Evolutionary conservation across 2,888 invertebrate genomes (phyloP).

Genomic region (Empis livida): DNA sequence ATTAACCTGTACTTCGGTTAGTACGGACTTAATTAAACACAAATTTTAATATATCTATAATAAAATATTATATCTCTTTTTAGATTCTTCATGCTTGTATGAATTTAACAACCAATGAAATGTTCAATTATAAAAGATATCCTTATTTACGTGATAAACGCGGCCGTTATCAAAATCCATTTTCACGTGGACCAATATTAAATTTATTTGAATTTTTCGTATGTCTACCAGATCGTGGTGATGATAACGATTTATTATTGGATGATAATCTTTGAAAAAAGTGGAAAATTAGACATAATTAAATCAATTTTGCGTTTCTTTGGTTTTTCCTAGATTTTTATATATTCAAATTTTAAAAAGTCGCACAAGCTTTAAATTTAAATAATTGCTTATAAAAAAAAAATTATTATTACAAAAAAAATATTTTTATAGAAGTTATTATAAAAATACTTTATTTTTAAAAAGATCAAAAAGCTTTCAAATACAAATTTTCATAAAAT

Average conservation of each 20-base stretch:
- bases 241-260: constrained; percentile 57
- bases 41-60: not conserved
- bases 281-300: constrained; percentile 1
- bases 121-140: constrained; percentile 87
- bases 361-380: too few relatives aligned
- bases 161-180: constrained; percentile 82
- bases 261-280: constrained; percentile 44
- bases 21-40: too few relatives aligned
- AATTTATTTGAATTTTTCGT: constrained; percentile 86
- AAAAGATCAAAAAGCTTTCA: too few relatives aligned
- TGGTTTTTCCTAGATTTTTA: too few relatives aligned
- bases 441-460: too few relatives aligned
- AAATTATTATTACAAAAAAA: too few relatives aligned
- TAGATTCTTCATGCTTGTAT: constrained; percentile 82
- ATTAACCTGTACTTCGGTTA: constrained; percentile 75
- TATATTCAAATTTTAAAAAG: too few relatives aligned
- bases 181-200: constrained; percentile 74
- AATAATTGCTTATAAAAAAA: too few relatives aligned
- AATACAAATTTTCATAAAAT: too few relatives aligned
- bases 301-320: not conserved
- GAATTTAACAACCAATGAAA: constrained; percentile 90
- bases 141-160: constrained; percentile 79
- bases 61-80: constrained; percentile 1
- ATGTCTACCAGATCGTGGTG: constrained; percentile 65
- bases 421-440: too few relatives aligned